phyloP scores from a whole-genome alignment of 2,888 invertebrate genomes.

The Nemurella pictetii region DNA sequence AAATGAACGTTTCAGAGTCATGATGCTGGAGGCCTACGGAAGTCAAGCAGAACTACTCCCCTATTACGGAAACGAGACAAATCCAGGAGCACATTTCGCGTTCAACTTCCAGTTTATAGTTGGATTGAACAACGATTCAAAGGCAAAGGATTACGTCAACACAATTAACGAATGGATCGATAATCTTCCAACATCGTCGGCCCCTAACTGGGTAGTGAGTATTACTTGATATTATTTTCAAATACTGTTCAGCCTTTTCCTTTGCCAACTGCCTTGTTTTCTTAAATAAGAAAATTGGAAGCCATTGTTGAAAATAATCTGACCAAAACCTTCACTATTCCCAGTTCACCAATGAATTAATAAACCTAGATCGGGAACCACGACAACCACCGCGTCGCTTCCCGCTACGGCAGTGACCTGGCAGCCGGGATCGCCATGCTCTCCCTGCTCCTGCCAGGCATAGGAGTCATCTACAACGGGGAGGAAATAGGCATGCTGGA shows the following conservation, averaged over 20 bases:
- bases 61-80: slow-evolving; percentile 65
- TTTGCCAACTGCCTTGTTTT: no score
- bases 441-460: slow-evolving; percentile 72
- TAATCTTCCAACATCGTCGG: slow-evolving; percentile 62
- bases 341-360: no score
- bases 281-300: no score
- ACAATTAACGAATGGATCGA: slow-evolving; percentile 66
- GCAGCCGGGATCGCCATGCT: slow-evolving; percentile 71
- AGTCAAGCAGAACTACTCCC: slow-evolving; percentile 61
- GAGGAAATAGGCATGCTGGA: slow-evolving; percentile 82
- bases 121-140: slow-evolving; percentile 60
- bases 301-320: no score
- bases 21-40: slow-evolving; percentile 66
- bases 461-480: slow-evolving; percentile 80
- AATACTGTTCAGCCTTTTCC: no score
- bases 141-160: slow-evolving; percentile 63
- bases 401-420: slow-evolving; percentile 61
- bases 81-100: slow-evolving; percentile 70
- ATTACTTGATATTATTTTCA: no score
- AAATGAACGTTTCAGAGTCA: background rate
- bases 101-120: slow-evolving; percentile 77
- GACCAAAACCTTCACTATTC: no score
- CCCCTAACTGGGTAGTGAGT: slow-evolving; percentile 79
- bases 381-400: slow-evolving; percentile 64
- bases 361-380: slow-evolving; percentile 72